Conservation (phyloP, 2,113 vertebrate species). For the Excalfactoria chinensis region DNA sequence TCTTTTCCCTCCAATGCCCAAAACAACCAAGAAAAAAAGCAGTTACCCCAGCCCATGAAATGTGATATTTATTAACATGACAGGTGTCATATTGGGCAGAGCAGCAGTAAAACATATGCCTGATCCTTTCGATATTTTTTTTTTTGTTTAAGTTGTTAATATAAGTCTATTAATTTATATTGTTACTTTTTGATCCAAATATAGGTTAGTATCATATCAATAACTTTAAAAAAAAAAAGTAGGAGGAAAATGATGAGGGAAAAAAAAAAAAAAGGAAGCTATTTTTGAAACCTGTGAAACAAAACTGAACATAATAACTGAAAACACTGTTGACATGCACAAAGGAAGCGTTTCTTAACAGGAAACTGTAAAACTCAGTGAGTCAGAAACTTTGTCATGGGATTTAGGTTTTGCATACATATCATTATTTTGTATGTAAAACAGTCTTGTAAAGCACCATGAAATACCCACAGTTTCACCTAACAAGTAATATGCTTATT, state of each 20-base stretch:
- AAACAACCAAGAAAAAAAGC: not conserved
- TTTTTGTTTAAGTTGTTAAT: not conserved
- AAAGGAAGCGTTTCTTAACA: constrained; percentile 50
- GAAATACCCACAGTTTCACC: constrained; percentile 23
- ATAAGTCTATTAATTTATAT: not conserved
- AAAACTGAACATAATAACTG: constrained; percentile 10
- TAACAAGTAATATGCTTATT: constrained; percentile 32
- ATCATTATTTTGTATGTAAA: constrained; percentile 68
- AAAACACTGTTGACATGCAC: constrained; percentile 16
- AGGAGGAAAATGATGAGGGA: not conserved
- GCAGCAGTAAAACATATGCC: not conserved
- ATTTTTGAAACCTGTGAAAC: not conserved
- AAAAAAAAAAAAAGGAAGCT: not conserved
- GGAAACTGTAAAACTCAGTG: constrained; percentile 52
- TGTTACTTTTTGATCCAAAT: not conserved
- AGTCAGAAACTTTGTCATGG: constrained; percentile 56
- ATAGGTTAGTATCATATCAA: not conserved
- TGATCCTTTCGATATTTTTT: not conserved
- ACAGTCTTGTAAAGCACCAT: constrained; percentile 23
- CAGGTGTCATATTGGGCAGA: not conserved
- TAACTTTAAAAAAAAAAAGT: not conserved
- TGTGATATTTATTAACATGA: constrained; percentile 2
- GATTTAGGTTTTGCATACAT: constrained; percentile 64
- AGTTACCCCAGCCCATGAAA: not conserved
- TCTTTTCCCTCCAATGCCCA: not conserved